Evolutionary conservation across 2,797 vertebrate species (phyloP).

Genomic region (Pogoniulus pusillus): DNA sequence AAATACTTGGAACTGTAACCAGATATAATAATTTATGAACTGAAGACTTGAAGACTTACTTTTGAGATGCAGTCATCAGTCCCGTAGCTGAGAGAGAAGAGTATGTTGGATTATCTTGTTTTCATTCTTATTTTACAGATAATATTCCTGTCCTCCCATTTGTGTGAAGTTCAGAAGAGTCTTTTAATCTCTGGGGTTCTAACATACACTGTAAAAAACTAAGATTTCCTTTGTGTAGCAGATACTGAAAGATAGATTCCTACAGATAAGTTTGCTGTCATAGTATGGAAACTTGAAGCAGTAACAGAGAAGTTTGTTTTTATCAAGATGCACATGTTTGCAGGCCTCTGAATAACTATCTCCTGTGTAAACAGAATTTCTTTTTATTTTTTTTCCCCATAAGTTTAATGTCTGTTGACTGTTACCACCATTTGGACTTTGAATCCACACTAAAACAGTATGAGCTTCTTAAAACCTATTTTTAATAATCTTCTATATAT

Average conservation of each 20-base stretch:
- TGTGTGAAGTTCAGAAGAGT: neutral
- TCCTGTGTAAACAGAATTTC: neutral
- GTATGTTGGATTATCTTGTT: neutral
- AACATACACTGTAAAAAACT: neutral
- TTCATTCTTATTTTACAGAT: neutral
- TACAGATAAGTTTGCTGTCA: neutral
- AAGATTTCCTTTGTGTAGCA: neutral
- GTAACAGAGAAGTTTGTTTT: neutral
- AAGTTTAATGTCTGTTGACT: neutral
- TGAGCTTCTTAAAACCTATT: neutral
- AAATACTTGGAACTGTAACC: neutral
- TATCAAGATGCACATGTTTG: neutral
- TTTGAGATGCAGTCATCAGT: neutral
- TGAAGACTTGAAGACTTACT: neutral
- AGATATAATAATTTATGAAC: neutral
- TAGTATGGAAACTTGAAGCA: neutral
- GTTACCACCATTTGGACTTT: neutral
- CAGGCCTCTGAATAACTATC: neutral
- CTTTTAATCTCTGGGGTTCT: neutral
- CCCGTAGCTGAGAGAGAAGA: neutral
- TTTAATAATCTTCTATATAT: too few relatives aligned
- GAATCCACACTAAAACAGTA: neutral
- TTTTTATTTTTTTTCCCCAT: neutral
- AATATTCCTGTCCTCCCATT: neutral
- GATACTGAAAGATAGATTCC: neutral